Percentiles rank a stretch among this genome's conserved stretches.
Evolutionary conservation across 2,797 vertebrate genomes (phyloP).

Genomic region (Hyperoplus immaculatus): DNA sequence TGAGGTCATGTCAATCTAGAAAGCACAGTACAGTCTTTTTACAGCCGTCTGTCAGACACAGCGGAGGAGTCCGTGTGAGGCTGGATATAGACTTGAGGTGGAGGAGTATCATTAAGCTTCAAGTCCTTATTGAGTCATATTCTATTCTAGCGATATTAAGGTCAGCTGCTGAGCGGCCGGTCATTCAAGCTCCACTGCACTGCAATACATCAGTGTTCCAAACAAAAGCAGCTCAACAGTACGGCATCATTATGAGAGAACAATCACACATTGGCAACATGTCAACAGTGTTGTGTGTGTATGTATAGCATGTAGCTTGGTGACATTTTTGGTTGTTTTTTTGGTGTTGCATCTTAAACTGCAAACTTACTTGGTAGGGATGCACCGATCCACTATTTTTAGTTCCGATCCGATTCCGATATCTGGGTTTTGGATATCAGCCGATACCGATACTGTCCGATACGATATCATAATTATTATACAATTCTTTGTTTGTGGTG

Average conservation of each 20-base stretch:
- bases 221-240: not conserved
- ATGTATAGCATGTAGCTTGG: not conserved
- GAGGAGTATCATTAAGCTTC: not conserved
- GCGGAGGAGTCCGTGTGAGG: not conserved
- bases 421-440: no score
- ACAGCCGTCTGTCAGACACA: not conserved
- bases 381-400: no score
- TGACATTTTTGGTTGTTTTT: not conserved
- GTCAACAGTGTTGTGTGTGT: not conserved
- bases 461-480: no score
- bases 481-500: no score
- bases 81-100: constrained; percentile 5
- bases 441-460: no score
- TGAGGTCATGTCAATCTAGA: no score
- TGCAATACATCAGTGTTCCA: not conserved
- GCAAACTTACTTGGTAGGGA: not conserved
- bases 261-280: not conserved
- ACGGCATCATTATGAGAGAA: not conserved
- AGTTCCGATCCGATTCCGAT: no score
- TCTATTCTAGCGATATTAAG: constrained; percentile 1
- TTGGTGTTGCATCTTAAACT: not conserved
- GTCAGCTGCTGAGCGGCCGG: not conserved
- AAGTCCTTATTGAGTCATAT: constrained; percentile 20
- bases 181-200: not conserved
- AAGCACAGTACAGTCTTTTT: not conserved